Percentiles rank a stretch among this genome's conserved stretches.
These are phyloP conservation scores for Parapsyche elsis DNA, from an alignment of 1,140 invertebrate genomes.

Conservation along the genomic window DNA sequence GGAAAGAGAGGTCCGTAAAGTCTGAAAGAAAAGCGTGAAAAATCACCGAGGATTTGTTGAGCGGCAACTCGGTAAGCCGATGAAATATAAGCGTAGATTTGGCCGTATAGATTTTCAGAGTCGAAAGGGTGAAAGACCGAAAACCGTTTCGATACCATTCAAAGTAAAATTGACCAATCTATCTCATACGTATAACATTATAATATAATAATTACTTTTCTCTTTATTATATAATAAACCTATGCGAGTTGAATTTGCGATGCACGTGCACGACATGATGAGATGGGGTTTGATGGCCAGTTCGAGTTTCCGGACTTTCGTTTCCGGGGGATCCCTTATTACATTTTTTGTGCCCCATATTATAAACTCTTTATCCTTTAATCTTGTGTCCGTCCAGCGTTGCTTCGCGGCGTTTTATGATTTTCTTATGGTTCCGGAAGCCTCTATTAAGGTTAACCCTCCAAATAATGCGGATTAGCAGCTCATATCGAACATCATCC, in stretches of 20 bases:
- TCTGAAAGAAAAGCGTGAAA: conserved; percentile 28
- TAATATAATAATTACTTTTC: too few species aligned
- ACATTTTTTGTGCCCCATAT: conserved; percentile 7
- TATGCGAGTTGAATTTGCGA: too few species aligned
- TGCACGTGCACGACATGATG: too few species aligned
- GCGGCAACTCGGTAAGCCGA: conserved; percentile 39
- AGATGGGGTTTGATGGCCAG: too few species aligned
- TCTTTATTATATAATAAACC: too few species aligned
- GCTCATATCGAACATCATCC: conserved; percentile 38
- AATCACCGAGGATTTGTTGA: conserved; percentile 37
- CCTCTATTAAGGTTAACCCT: conserved; percentile 39
- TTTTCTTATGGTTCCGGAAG: conserved; percentile 26
- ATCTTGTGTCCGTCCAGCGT: conserved; percentile 14
- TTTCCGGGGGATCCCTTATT: not conserved
- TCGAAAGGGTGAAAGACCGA: too few species aligned
- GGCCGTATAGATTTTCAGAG: not conserved
- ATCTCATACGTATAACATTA: too few species aligned
- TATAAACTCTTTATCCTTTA: conserved; percentile 23
- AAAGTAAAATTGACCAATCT: too few species aligned
- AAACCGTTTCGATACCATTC: too few species aligned
- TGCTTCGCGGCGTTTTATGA: conserved; percentile 16
- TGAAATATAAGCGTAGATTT: conserved; percentile 36
- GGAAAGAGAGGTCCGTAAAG: not conserved
- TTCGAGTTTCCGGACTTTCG: too few species aligned
- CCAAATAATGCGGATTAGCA: conserved; percentile 37